A percentile compares a stretch with the other conserved stretches of the same genome.
These are phyloP conservation scores for Synergus itoensis DNA, from an alignment of 2,888 invertebrate species.

Conservation along the genomic window DNA sequence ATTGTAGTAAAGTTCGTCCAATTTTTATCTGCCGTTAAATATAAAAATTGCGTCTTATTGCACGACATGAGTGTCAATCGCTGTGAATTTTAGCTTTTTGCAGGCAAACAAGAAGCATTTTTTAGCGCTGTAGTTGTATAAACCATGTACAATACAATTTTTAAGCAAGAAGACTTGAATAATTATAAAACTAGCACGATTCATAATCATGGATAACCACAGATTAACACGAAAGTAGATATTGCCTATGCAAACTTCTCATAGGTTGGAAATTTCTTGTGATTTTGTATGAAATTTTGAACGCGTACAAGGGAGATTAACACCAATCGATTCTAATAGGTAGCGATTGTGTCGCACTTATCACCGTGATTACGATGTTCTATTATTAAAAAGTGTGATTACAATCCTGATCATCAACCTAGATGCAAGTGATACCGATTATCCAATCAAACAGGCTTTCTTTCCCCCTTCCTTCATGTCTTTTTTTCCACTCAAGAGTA, in stretches of 20 bases:
- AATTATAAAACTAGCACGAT: not conserved
- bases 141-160: constrained; percentile 63
- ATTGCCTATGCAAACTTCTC: constrained; percentile 3
- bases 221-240: constrained; percentile 16
- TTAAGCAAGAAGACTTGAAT: constrained; percentile 44
- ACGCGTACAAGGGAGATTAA: not conserved
- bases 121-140: constrained; percentile 55
- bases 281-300: constrained; percentile 8
- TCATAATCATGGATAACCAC: not conserved
- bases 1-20: constrained; percentile 5
- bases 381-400: constrained; percentile 5
- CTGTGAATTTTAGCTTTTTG: constrained; percentile 27
- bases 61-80: not conserved
- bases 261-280: constrained; percentile 8
- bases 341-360: not conserved
- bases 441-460: not conserved
- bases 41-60: not conserved
- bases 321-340: constrained; percentile 5
- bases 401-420: not conserved
- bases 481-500: constrained; percentile 48
- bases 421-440: constrained; percentile 1
- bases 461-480: constrained; percentile 42
- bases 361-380: not conserved
- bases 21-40: constrained; percentile 12
- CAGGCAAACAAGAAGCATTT: constrained; percentile 21